phyloP scores from a whole-genome alignment of 2,113 vertebrate genomes.

The Platysteira castanea region DNA sequence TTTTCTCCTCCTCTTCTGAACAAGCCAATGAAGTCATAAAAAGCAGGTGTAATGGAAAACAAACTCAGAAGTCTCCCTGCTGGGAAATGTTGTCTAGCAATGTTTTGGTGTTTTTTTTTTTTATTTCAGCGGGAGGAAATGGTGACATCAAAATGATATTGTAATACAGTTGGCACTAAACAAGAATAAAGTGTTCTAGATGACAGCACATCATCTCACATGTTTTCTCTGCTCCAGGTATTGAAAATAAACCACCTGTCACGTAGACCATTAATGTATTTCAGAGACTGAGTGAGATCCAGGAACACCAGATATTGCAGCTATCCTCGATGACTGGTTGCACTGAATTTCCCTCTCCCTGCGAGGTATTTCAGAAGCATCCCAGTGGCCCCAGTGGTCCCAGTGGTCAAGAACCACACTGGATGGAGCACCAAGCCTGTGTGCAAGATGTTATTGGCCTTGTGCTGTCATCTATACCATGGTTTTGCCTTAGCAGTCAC shows the following conservation, averaged over 20 bases:
- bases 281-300: constrained; percentile 11
- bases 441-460: not conserved
- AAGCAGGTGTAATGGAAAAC: constrained; percentile 54
- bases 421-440: not conserved
- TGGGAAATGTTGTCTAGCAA: constrained; percentile 64
- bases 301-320: not conserved
- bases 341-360: not conserved
- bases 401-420: not conserved
- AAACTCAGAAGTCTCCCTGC: constrained; percentile 25
- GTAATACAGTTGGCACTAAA: constrained; percentile 60
- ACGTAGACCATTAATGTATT: not conserved
- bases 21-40: constrained; percentile 46
- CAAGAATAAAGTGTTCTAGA: constrained; percentile 50
- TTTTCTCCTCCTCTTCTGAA: not conserved
- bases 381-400: not conserved
- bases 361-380: not conserved
- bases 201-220: constrained; percentile 58
- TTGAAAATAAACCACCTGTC: constrained; percentile 53
- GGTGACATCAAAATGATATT: constrained; percentile 66
- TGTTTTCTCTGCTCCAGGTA: constrained; percentile 21
- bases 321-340: not conserved
- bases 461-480: not conserved
- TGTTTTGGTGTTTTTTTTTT: not conserved
- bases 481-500: not conserved
- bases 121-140: constrained; percentile 56